Percentiles rank a stretch among this genome's conserved stretches.
phyloP scores from a whole-genome alignment of 23 tunicate genomes.

The Styela plicata region DNA sequence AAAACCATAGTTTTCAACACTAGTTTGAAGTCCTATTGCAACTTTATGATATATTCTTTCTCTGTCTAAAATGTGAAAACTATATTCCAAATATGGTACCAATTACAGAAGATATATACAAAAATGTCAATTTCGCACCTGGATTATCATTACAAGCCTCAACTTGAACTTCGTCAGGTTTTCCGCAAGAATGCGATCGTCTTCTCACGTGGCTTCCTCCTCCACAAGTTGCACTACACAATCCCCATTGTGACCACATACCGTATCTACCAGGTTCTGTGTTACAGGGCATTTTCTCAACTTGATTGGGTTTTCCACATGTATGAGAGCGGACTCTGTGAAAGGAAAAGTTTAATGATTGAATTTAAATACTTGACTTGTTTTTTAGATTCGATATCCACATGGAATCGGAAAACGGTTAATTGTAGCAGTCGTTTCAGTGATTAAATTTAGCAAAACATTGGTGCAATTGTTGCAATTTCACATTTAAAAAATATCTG shows the following conservation, averaged over 20 bases:
- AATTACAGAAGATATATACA: too few relatives aligned
- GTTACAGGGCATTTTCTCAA: conserved; percentile 56
- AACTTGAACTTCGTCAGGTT: conserved; percentile 32
- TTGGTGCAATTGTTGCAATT: too few relatives aligned
- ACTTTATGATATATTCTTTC: too few relatives aligned
- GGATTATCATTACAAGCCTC: conserved; percentile 59
- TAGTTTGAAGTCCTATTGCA: too few relatives aligned
- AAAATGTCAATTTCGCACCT: conserved; percentile 37
- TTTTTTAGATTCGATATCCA: too few relatives aligned
- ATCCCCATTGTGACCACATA: conserved; percentile 57
- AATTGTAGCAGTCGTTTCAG: too few relatives aligned
- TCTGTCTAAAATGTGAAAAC: too few relatives aligned
- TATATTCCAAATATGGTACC: too few relatives aligned
- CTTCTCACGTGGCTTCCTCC: conserved; percentile 50
- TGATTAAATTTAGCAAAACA: too few relatives aligned
- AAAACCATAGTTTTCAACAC: too few relatives aligned
- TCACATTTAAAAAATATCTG: too few relatives aligned
- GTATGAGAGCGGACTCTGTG: conserved; percentile 47
- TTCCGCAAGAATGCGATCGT: conserved; percentile 54
- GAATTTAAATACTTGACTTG: background rate
- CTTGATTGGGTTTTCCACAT: conserved; percentile 35
- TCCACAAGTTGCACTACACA: conserved; percentile 75
- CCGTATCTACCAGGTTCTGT: conserved; percentile 39
- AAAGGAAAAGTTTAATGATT: background rate
- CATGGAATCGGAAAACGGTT: too few relatives aligned